These are phyloP conservation scores for Trachymyrmex septentrionalis DNA, from an alignment of 1,140 invertebrate species.

Conservation along the genomic window DNA sequence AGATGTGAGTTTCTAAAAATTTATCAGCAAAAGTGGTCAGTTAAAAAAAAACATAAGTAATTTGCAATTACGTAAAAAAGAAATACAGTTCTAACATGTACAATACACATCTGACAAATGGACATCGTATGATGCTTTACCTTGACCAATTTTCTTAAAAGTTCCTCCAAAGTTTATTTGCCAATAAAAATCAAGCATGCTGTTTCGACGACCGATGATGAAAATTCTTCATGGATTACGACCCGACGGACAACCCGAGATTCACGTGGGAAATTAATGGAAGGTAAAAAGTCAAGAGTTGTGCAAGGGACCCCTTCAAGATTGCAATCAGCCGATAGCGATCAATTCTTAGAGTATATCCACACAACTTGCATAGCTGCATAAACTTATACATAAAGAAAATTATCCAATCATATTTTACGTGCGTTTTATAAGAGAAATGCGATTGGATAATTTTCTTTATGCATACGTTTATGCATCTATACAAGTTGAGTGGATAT, in stretches of 20 bases:
- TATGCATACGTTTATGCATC: too few relatives aligned
- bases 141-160: constrained; percentile 58
- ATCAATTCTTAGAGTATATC: constrained; percentile 3
- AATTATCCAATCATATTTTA: too few relatives aligned
- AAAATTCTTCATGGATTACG: constrained; percentile 41
- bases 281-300: constrained; percentile 27
- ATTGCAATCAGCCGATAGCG: constrained; percentile 23
- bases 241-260: background rate
- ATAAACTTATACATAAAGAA: too few relatives aligned
- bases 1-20: background rate
- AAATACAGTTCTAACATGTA: background rate
- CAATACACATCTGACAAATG: background rate
- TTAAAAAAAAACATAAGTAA: background rate
- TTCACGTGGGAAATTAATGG: constrained; percentile 49
- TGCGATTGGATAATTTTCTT: too few relatives aligned
- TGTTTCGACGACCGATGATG: constrained; percentile 14
- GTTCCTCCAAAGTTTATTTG: constrained; percentile 35
- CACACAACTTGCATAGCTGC: too few relatives aligned
- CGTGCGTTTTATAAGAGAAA: too few relatives aligned
- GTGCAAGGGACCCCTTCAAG: constrained; percentile 20
- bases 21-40: background rate
- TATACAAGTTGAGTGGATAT: too few relatives aligned
- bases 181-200: background rate
- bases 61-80: background rate
- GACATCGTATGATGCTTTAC: constrained; percentile 7